These are phyloP conservation scores for Chrysocyon brachyurus DNA, from an alignment of 2,797 vertebrate genomes.

Conservation along the genomic window DNA sequence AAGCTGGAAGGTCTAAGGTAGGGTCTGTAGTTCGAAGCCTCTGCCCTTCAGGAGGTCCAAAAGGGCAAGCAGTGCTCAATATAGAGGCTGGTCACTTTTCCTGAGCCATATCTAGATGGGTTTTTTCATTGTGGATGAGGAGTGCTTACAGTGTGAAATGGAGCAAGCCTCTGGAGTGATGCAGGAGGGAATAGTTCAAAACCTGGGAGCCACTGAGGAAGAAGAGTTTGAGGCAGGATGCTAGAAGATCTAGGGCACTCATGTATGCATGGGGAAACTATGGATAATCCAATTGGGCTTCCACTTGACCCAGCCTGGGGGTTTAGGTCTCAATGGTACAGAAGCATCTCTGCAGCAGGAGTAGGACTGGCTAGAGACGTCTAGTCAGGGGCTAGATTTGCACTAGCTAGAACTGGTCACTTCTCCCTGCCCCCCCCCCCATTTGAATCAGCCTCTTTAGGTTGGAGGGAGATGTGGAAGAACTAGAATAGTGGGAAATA, in stretches of 20 bases:
- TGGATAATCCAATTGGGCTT: not conserved
- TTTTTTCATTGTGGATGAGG: not conserved
- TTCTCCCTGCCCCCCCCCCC: accelerated
- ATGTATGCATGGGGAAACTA: not conserved
- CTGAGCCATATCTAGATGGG: not conserved
- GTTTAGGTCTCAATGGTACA: not conserved
- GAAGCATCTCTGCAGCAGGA: not conserved
- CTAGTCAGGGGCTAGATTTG: too few species aligned
- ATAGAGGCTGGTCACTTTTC: not conserved
- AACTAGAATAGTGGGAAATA: not conserved
- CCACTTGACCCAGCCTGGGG: not conserved
- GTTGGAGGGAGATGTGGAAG: not conserved
- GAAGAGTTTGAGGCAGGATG: not conserved
- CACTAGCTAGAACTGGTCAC: not conserved
- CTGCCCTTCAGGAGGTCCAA: not conserved
- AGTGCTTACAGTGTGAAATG: not conserved
- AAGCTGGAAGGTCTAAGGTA: not conserved
- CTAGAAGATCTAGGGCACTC: not conserved
- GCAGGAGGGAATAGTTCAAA: not conserved
- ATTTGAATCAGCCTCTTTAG: too few species aligned
- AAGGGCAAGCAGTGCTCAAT: not conserved
- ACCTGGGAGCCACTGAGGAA: not conserved
- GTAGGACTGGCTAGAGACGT: not conserved
- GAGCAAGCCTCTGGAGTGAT: not conserved
- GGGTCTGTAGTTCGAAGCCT: not conserved